Conservation (phyloP, 2,113 vertebrate genomes). For the Carollia perspicillata region DNA sequence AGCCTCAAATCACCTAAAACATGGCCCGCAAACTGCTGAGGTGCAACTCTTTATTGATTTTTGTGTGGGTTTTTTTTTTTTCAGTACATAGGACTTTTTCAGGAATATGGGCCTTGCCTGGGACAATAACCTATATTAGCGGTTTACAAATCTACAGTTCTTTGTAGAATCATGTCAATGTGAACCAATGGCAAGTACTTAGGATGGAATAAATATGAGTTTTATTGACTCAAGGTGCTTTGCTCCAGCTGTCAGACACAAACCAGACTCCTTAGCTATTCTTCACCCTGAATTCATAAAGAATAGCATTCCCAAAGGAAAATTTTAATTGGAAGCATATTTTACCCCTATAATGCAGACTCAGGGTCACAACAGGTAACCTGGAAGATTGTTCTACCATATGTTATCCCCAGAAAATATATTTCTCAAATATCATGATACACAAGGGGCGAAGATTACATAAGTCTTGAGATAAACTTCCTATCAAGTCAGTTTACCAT, state of each 20-base stretch:
- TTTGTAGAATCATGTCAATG: constrained; percentile 33
- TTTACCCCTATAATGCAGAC: constrained; percentile 60
- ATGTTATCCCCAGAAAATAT: constrained; percentile 72
- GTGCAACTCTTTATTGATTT: background rate
- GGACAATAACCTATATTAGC: background rate
- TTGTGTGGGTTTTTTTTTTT: background rate
- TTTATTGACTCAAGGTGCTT: constrained; percentile 76
- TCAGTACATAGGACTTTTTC: background rate
- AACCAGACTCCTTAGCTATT: constrained; percentile 64
- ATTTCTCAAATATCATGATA: constrained; percentile 64
- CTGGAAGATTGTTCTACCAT: constrained; percentile 67
- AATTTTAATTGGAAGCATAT: constrained; percentile 74
- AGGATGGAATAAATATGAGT: constrained; percentile 66
- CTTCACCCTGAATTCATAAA: constrained; percentile 71
- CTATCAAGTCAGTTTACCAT: constrained; percentile 54
- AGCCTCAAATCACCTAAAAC: background rate
- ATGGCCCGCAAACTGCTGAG: background rate
- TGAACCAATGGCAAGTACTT: constrained; percentile 54
- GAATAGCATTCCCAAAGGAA: constrained; percentile 60
- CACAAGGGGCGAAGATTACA: constrained; percentile 60
- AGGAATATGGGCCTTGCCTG: background rate
- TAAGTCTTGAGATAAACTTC: constrained; percentile 73
- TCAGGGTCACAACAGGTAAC: constrained; percentile 70
- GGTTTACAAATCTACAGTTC: constrained; percentile 19
- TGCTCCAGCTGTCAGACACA: constrained; percentile 69